A percentile compares a stretch with the other conserved stretches of the same genome.
Conservation (phyloP, 2,113 vertebrate genomes). For the Zingel zingel region DNA sequence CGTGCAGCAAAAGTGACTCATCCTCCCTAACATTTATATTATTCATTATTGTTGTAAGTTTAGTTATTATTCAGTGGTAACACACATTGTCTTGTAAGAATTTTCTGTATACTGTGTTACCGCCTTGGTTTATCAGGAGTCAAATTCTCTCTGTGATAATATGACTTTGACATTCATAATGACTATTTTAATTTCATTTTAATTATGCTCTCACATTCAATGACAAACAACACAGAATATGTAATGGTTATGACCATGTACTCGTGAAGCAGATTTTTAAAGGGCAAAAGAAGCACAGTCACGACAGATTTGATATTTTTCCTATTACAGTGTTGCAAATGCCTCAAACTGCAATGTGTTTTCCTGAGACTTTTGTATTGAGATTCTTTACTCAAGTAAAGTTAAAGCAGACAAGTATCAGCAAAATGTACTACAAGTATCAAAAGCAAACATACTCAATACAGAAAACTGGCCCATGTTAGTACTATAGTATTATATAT, state of each 20-base stretch:
- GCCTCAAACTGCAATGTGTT: neutral
- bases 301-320: neutral
- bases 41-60: slow-evolving; percentile 18
- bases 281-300: neutral
- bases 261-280: neutral
- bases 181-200: neutral
- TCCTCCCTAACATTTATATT: slow-evolving; percentile 20
- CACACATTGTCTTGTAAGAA: neutral
- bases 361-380: too few relatives aligned
- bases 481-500: neutral
- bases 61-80: slow-evolving; percentile 31
- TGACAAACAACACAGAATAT: neutral
- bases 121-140: neutral
- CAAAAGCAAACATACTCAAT: neutral
- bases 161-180: neutral
- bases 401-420: neutral
- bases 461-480: neutral
- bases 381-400: neutral
- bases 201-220: neutral
- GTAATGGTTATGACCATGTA: too few relatives aligned
- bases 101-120: neutral
- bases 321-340: neutral
- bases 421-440: neutral
- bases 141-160: neutral
- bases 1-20: slow-evolving; percentile 9